phyloP scores from a whole-genome alignment of 2,888 invertebrate genomes.

The Melangyna quadrimaculata region DNA sequence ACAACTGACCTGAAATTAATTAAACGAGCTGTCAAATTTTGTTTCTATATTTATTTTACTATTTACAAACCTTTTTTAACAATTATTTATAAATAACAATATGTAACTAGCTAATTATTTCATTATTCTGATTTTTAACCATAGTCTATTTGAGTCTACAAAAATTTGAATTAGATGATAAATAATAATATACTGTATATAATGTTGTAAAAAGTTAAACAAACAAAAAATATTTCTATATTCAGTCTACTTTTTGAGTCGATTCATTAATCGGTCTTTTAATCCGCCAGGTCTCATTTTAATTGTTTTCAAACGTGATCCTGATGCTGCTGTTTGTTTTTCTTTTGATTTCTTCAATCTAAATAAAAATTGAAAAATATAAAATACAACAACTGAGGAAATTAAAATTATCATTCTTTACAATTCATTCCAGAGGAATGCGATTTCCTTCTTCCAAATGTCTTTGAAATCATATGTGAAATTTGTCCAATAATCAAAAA shows the following conservation, averaged over 20 bases:
- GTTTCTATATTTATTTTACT: neutral
- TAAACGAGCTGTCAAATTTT: neutral
- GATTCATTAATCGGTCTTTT: constrained; percentile 78
- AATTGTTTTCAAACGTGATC: constrained; percentile 76
- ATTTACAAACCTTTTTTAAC: constrained; percentile 53
- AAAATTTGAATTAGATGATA: neutral
- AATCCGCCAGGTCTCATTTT: constrained; percentile 78
- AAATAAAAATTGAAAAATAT: constrained; percentile 3
- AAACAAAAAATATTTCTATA: neutral
- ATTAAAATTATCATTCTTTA: constrained; percentile 78
- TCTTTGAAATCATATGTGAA: constrained; percentile 97
- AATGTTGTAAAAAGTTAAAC: neutral
- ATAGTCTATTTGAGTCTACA: neutral
- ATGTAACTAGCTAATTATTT: constrained; percentile 38
- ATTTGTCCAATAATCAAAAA: constrained; percentile 93
- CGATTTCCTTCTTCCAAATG: constrained; percentile 96
- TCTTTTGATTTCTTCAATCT: constrained; percentile 79
- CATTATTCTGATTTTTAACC: constrained; percentile 32
- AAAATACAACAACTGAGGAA: neutral
- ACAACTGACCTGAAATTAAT: no score
- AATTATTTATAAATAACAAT: constrained; percentile 57
- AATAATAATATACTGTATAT: no score
- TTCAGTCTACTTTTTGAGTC: constrained; percentile 76
- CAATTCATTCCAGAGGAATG: constrained; percentile 91
- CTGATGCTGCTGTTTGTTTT: constrained; percentile 75